These are phyloP conservation scores for Polyommatus iphigenia DNA, from an alignment of 2,888 invertebrate genomes.

Conservation along the genomic window DNA sequence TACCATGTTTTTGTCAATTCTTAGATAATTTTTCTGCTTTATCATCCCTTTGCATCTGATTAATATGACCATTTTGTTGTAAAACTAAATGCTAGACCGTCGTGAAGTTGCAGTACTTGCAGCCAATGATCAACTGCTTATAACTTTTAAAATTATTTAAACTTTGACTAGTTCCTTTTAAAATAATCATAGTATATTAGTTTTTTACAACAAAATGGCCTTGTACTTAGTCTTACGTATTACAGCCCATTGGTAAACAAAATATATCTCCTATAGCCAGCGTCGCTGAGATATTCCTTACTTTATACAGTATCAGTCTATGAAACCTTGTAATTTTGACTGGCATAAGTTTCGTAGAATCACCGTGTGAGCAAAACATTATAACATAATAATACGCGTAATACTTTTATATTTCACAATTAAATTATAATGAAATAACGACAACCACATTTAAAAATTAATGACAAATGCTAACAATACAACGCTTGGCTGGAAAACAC, in stretches of 20 bases:
- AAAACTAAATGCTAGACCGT: background rate
- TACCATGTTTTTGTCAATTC: too few species aligned
- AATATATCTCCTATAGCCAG: slow-evolving; percentile 19
- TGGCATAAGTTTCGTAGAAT: background rate
- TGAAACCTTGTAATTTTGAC: slow-evolving; percentile 31
- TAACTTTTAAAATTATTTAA: background rate
- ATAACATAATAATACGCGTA: slow-evolving; percentile 28
- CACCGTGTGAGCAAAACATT: slow-evolving; percentile 21
- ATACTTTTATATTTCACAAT: slow-evolving; percentile 32
- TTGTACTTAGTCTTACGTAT: slow-evolving; percentile 23
- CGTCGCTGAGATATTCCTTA: slow-evolving; percentile 32
- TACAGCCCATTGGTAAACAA: slow-evolving; percentile 28
- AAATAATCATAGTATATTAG: background rate
- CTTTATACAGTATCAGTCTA: slow-evolving; percentile 34
- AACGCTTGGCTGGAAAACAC: background rate
- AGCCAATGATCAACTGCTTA: background rate
- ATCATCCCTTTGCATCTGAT: background rate
- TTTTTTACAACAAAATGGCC: slow-evolving; percentile 38
- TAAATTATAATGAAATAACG: slow-evolving; percentile 33
- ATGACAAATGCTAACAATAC: slow-evolving; percentile 43
- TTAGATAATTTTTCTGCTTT: background rate
- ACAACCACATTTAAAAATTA: slow-evolving; percentile 38
- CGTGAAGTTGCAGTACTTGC: background rate
- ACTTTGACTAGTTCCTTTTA: background rate
- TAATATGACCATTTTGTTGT: background rate